Evolutionary conservation across 2,113 vertebrate genomes (phyloP).

Genomic region (Dipodomys ordii): DNA sequence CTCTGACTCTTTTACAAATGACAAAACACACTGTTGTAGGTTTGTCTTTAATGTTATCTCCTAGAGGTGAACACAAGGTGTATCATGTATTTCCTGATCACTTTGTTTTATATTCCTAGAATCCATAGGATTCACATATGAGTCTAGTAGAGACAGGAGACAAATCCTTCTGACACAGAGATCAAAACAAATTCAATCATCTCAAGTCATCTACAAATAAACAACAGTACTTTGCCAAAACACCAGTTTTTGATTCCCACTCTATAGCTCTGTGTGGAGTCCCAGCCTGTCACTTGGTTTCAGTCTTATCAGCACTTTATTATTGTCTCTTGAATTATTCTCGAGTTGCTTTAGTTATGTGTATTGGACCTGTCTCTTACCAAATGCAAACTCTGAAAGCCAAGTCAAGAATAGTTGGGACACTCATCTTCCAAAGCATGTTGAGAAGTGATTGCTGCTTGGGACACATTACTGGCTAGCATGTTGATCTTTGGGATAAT

Average conservation of each 20-base stretch:
- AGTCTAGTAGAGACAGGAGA: background rate
- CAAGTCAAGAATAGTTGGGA: conserved; percentile 6
- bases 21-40: background rate
- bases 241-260: background rate
- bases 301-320: conserved; percentile 14
- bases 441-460: background rate
- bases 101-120: conserved; percentile 17
- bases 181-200: conserved; percentile 25
- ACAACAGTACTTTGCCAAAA: conserved; percentile 10
- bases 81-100: background rate
- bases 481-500: background rate
- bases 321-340: conserved; percentile 32
- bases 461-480: background rate
- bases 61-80: background rate
- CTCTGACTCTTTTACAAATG: background rate
- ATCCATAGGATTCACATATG: background rate
- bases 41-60: background rate
- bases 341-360: background rate
- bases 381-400: background rate
- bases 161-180: background rate
- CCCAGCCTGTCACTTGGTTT: background rate
- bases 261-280: background rate
- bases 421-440: background rate
- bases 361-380: conserved; percentile 46
- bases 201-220: conserved; percentile 9